Evolutionary conservation across 2,888 invertebrate genomes (phyloP), one percentile per base, ranked within the genome.

Genomic region (Cheilosia urbana): DNA sequence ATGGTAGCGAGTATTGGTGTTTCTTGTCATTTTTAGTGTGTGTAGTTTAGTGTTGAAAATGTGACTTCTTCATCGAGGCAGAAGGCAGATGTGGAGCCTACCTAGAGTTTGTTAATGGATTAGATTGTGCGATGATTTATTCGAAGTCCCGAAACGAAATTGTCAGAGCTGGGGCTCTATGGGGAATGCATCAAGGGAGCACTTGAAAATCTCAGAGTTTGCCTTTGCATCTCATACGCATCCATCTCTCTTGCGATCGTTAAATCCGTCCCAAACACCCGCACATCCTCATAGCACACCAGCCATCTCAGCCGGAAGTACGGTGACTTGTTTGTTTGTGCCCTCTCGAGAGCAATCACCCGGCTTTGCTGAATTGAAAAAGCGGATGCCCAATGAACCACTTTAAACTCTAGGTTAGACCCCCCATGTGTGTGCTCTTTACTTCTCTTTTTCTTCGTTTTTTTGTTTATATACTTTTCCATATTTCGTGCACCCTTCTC

Each of bases 1-100:
- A 90, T 90, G 87, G 63, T 84, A 83, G 85, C 37, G 13, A 37
- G 37, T 37, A 79, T 65, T 69, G 58, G 62, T 62, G 68, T 87
- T 79, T 83, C 87, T 88, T 89, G 89, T 83, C 75, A 88, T 83
- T 88, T 88, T 88, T 88, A 87, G 45, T 87, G 62, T 88, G 88
- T 87, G 88, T 87, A 88, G 85, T 87, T 58, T 88, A 88, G 80
- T 80, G 80, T 80, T 87, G 89, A 89, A n/a, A n/a, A n/a, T n/a
- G 88, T 37, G 66, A 30, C 24, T 17, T 15, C 30, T 9, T 30
- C 5, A 6, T 6, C 5, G 30, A 30, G 9, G 30, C 30, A 7
- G 27, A 24, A 24, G 53, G 47, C 19, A 2, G 2, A 11, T 7
- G 30, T 7, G 7, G 30, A 11, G 34, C 34, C 9, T 34, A 34